Conservation (phyloP, 2,113 vertebrate species). For the Fulmarus glacialis region DNA sequence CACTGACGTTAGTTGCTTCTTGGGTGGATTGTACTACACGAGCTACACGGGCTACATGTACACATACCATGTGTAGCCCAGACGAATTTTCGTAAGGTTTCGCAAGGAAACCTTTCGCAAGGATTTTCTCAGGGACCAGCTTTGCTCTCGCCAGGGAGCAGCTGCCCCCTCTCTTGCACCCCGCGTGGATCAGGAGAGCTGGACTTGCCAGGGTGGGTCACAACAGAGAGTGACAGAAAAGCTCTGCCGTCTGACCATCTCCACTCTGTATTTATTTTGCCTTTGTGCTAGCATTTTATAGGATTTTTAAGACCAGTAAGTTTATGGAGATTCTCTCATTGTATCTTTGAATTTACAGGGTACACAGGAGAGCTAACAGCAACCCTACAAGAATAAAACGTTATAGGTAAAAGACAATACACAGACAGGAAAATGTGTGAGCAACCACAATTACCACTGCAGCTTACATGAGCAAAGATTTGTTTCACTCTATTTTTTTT, state of each 20-base stretch:
- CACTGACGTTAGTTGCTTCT: background rate
- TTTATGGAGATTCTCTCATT: background rate
- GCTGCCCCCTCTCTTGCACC: background rate
- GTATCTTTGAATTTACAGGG: background rate
- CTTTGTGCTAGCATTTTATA: background rate
- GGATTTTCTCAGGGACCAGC: background rate
- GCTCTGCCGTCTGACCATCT: background rate
- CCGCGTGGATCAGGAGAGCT: rapidly evolving
- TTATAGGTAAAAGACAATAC: background rate
- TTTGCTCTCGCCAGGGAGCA: background rate
- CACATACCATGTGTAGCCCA: background rate
- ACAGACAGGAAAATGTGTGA: background rate
- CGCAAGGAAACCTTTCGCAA: rapidly evolving
- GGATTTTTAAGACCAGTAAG: background rate
- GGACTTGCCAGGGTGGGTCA: background rate
- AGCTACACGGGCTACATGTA: background rate
- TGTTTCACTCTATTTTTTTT: background rate
- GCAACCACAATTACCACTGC: background rate
- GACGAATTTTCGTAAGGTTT: background rate
- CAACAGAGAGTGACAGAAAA: background rate
- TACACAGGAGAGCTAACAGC: background rate
- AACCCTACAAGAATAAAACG: background rate
- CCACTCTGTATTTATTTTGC: background rate
- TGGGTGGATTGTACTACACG: background rate
- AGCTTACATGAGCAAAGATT: background rate